Conservation (phyloP, 2,797 vertebrate species). For the Selene dorsalis region DNA sequence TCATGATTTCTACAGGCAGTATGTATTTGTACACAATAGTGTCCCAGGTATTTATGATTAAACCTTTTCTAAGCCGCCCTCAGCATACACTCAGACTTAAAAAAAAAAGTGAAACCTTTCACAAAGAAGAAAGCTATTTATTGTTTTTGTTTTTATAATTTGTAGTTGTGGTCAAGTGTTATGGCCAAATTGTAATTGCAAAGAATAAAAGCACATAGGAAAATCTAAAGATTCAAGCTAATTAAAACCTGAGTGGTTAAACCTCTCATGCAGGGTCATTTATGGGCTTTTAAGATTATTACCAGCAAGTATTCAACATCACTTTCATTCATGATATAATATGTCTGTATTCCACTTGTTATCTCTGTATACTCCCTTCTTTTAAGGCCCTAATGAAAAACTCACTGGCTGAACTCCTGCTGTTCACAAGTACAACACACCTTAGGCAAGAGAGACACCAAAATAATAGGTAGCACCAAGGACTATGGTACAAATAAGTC, state of each 20-base stretch:
- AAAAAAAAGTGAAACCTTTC: not conserved
- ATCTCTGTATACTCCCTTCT: conserved; percentile 2
- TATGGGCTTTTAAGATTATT: not conserved
- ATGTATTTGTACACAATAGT: not conserved
- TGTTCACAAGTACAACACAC: conserved; percentile 3
- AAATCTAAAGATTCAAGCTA: conserved; percentile 9
- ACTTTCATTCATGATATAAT: conserved; percentile 5
- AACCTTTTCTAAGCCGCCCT: no score
- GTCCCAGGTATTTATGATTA: not conserved
- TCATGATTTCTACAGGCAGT: not conserved
- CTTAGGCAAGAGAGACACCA: not conserved
- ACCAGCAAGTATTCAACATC: conserved; percentile 15
- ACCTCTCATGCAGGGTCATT: not conserved
- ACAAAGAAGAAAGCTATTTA: conserved; percentile 1
- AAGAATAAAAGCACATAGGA: conserved; percentile 14
- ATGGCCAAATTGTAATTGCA: not conserved
- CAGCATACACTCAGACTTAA: not conserved
- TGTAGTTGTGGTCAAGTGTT: not conserved
- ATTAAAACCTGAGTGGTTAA: conserved; percentile 3
- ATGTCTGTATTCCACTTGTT: not conserved
- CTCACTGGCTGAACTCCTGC: conserved; percentile 11
- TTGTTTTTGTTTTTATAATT: not conserved
- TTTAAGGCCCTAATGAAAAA: conserved; percentile 6
- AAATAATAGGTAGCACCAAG: not conserved
- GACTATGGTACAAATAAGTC: conserved; percentile 18